Evolutionary conservation across 2,888 invertebrate genomes (phyloP).

Genomic region (Parasteatoda lunata): DNA sequence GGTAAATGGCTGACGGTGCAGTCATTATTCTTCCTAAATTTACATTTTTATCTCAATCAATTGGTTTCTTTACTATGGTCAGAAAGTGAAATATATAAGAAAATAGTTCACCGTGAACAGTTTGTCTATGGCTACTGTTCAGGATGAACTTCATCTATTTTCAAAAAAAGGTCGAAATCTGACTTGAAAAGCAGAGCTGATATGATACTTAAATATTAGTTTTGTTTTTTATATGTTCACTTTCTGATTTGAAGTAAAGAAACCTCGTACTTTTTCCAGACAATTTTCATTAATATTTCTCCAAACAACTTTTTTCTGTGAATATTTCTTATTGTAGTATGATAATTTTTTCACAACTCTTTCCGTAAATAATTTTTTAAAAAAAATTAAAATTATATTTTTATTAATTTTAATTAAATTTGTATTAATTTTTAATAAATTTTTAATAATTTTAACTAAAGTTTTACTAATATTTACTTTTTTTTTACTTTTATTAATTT

Average conservation of each 20-base stretch:
- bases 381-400: neutral
- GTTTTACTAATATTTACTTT: neutral
- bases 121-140: no score
- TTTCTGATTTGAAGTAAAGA: slow-evolving; percentile 13
- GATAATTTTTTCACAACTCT: neutral
- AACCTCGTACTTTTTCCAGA: slow-evolving; percentile 15
- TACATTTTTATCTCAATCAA: neutral
- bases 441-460: neutral
- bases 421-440: neutral
- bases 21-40: slow-evolving; percentile 11
- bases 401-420: neutral
- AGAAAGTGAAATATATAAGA: slow-evolving; percentile 3
- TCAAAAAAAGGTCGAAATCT: no score
- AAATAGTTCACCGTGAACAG: neutral
- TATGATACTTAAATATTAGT: neutral
- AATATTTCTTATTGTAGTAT: neutral
- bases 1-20: slow-evolving; percentile 34
- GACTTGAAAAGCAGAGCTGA: neutral
- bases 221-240: slow-evolving; percentile 1
- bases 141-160: no score
- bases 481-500: neutral
- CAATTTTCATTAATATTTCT: neutral
- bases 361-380: neutral
- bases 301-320: neutral
- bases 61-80: slow-evolving; percentile 31